Percentiles rank a stretch among this genome's conserved stretches.
These are phyloP conservation scores for Bergia sp. DNA, from an alignment of 92 coral and sea anemone genomes.

Conservation along the genomic window DNA sequence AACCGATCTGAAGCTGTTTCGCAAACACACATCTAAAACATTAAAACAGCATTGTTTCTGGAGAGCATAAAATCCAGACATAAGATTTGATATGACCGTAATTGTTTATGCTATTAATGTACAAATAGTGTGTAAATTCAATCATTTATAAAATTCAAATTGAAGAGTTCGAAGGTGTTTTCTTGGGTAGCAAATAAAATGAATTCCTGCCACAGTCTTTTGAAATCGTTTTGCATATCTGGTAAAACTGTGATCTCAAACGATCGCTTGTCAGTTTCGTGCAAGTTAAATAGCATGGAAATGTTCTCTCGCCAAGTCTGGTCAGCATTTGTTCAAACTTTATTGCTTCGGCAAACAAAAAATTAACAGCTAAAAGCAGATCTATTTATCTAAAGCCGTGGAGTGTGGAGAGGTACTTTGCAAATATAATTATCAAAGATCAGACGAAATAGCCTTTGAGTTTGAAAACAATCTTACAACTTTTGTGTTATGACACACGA, in stretches of 20 bases:
- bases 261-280: not conserved
- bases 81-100: not conserved
- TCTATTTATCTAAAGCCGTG: conserved; percentile 28
- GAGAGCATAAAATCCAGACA: not conserved
- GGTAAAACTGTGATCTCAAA: not conserved
- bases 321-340: not conserved
- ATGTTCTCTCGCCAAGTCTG: conserved; percentile 9
- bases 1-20: not conserved
- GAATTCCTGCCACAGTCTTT: not conserved
- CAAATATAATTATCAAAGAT: conserved; percentile 1
- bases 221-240: not conserved
- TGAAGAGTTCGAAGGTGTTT: not conserved
- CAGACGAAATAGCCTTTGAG: not conserved
- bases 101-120: not conserved
- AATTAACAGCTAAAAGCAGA: conserved; percentile 12
- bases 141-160: not conserved
- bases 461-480: not conserved
- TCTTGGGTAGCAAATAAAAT: not conserved
- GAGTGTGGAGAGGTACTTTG: conserved; percentile 32
- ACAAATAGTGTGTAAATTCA: not conserved
- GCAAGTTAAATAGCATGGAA: not conserved
- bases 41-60: not conserved
- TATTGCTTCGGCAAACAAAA: conserved; percentile 36
- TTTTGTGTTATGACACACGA: conserved; percentile 5
- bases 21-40: not conserved